Base-by-base conservation (phyloP, 2,888 invertebrate species). In the Fragum whitleyi region DNA sequence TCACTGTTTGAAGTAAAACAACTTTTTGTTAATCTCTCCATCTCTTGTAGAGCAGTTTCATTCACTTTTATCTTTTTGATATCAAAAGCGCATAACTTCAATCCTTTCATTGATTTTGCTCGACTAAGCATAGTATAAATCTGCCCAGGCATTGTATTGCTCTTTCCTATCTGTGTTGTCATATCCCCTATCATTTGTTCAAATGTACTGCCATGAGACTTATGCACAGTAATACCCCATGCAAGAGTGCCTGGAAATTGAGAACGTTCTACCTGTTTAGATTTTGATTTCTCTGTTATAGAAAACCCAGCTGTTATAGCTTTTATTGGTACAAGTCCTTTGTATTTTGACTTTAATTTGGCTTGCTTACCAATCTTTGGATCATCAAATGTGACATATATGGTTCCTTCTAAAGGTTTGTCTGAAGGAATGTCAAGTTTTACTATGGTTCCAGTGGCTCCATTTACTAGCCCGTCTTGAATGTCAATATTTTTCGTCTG, bases 81-180 rank as follows among this genome's bases (percentile, higher is more conserved):
- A 42, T 69, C 57, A 76, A 84, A 78, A 26, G 29, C 47, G 19
- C 21, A 6, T n/a, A 84, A 26, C 39, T 81, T 76, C 21, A 84
- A 23, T 59, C 62, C 70, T 53, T 69, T 28, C 55, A 55, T 70
- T 21, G 81, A 67, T 65, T 69, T 74, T 5, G 61, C 70, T 68
- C 76, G 36, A 74, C 84, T 79, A 21, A 84, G 47, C 71, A 76
- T 67, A 7, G 79, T 79, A 57, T 81, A 84, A 42, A 72, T 71
- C 62, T 79, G 81, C 16, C 81, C 84, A 19, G 77, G 77, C 71
- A 67, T 74, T 6, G 72, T 74, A 16, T 51, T 65, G 36, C 36
- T 77, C 3, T 71, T 55, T 23, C n/a, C 59, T 1, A n/a, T 32
- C 11, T 70, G 29, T 21, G 39, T 39, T 14, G 75, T 69, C 74